Conservation (phyloP, 1,140 invertebrate genomes). For the Trichonephila inaurata region DNA sequence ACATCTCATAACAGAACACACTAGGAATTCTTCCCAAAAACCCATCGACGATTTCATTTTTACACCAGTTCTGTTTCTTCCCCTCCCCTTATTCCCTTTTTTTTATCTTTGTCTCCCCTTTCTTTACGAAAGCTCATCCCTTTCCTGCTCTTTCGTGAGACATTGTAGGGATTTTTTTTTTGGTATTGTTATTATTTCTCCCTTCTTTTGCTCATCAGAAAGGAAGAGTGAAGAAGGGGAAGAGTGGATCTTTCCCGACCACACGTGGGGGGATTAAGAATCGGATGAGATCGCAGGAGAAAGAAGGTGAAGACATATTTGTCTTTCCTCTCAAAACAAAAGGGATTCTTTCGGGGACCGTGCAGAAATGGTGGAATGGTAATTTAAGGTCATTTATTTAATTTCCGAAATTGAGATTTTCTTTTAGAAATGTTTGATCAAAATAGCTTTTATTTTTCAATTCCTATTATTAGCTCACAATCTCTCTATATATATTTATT, state of each 20-base stretch:
- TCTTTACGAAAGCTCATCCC: not conserved
- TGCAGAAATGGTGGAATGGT: not conserved
- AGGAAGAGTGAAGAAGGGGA: not conserved
- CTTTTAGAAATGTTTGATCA: too few relatives aligned
- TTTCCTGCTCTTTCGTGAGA: not conserved
- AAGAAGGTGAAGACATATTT: conserved; percentile 72
- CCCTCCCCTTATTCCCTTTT: too few relatives aligned
- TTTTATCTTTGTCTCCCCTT: not conserved
- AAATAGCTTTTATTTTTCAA: too few relatives aligned
- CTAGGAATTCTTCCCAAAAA: not conserved
- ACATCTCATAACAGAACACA: conserved; percentile 6
- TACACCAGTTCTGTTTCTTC: not conserved
- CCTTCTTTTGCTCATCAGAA: not conserved
- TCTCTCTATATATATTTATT: too few relatives aligned
- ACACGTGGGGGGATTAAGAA: conserved; percentile 74
- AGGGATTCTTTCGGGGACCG: conserved; percentile 17
- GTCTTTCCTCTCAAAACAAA: conserved; percentile 74
- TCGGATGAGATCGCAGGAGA: conserved; percentile 62
- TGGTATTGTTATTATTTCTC: not conserved
- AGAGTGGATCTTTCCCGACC: conserved; percentile 43
- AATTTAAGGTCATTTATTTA: not conserved
- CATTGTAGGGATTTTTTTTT: not conserved
- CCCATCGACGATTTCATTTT: conserved; percentile 30
- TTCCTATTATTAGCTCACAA: too few relatives aligned
- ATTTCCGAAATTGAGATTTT: not conserved